A percentile compares a stretch with the other conserved stretches of the same genome.
These are phyloP conservation scores for Ceratoteleas bidentatus DNA, from an alignment of 1,140 invertebrate genomes.

Conservation along the genomic window DNA sequence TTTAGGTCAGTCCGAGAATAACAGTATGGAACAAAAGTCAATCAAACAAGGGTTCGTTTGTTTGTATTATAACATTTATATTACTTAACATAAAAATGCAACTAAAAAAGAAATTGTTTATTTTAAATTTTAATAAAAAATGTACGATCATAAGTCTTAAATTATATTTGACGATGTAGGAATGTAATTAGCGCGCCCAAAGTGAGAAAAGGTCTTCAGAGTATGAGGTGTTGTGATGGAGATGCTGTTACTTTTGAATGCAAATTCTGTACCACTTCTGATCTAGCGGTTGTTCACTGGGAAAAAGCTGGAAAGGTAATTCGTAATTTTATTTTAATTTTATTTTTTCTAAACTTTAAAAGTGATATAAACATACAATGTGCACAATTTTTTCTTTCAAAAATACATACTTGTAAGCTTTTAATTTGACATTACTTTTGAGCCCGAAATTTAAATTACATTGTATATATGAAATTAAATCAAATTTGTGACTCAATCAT, in stretches of 20 bases:
- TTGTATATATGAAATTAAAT: too few relatives aligned
- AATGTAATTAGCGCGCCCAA: constrained; percentile 88
- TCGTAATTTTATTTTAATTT: neutral
- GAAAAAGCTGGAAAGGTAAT: constrained; percentile 89
- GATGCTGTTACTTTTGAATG: constrained; percentile 90
- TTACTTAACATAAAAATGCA: neutral
- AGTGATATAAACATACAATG: too few relatives aligned
- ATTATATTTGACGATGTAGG: constrained; percentile 76
- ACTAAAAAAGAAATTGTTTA: neutral
- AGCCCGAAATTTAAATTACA: too few relatives aligned
- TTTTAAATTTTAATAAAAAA: too few relatives aligned
- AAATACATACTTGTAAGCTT: too few relatives aligned
- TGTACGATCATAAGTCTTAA: too few relatives aligned
- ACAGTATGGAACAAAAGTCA: constrained; percentile 57
- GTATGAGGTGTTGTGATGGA: constrained; percentile 90
- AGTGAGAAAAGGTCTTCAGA: constrained; percentile 86
- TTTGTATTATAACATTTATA: constrained; percentile 5
- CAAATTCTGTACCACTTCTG: constrained; percentile 85
- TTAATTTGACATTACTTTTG: constrained; percentile 18
- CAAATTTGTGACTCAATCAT: too few relatives aligned
- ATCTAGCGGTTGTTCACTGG: constrained; percentile 87
- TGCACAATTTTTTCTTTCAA: too few relatives aligned
- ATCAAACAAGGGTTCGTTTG: constrained; percentile 78
- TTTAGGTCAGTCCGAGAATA: constrained; percentile 2
- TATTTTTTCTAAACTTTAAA: too few relatives aligned